These are phyloP conservation scores for Ennomos quercinarius DNA, from an alignment of 2,888 invertebrate species.

Conservation along the genomic window DNA sequence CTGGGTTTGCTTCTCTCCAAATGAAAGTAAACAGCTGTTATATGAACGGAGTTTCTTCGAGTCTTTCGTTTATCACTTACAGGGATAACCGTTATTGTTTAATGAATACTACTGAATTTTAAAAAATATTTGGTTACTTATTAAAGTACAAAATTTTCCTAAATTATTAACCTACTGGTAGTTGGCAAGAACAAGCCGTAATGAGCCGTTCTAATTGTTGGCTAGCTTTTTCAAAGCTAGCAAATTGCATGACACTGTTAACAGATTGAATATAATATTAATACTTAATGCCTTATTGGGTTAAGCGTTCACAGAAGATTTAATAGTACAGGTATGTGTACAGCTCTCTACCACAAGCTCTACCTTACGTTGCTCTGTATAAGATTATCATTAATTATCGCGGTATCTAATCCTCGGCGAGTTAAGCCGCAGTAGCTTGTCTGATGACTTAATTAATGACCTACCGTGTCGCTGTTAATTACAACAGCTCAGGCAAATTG, in stretches of 20 bases:
- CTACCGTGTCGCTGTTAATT: constrained; percentile 80
- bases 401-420: constrained; percentile 67
- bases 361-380: constrained; percentile 39
- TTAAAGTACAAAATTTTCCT: neutral
- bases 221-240: neutral
- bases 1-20: constrained; percentile 29
- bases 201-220: constrained; percentile 32
- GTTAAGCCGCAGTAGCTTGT: constrained; percentile 70
- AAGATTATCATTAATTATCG: constrained; percentile 70
- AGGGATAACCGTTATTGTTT: neutral
- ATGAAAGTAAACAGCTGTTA: constrained; percentile 38
- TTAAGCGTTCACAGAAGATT: constrained; percentile 10
- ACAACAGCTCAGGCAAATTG: constrained; percentile 79
- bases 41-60: constrained; percentile 24
- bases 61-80: neutral
- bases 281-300: constrained; percentile 27
- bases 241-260: neutral
- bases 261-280: constrained; percentile 19
- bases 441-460: constrained; percentile 84
- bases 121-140: no score
- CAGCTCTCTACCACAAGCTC: constrained; percentile 17
- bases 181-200: constrained; percentile 10
- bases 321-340: constrained; percentile 14
- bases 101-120: neutral
- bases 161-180: neutral